Evolutionary conservation across 2,797 vertebrate genomes (phyloP), one percentile per base, ranked within the genome.

Genomic region (Psittacula echo): DNA sequence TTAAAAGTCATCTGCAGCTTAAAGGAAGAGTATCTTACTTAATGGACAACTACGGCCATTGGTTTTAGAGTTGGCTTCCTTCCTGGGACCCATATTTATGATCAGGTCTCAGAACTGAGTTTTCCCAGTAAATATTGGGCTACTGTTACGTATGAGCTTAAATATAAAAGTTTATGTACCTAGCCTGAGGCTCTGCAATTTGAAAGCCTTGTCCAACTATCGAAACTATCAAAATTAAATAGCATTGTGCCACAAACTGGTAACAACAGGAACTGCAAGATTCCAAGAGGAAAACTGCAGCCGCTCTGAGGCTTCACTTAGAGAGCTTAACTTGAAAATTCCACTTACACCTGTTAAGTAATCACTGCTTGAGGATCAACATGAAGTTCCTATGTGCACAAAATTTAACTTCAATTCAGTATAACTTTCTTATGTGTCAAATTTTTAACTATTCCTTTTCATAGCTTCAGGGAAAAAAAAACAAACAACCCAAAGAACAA

Each of bases 401-500:
- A 70, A 76, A 80, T 45, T 80, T 88, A 76, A 91, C 80, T 72
- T 85, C 37, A 90, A 76, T 92, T 84, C 26, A n/a, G 17, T 83
- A 58, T 66, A 90, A 65, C 85, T 94, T 95, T 94, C 61, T 86
- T 80, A 56, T 88, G 39, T 94, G 50, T 71, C 95, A 96, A 53
- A 39, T 79, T 96, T 97, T 96, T 95, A 94, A 71, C 79, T 91
- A 89, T 93, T 97, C 81, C 22, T 93, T 89, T 67, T 85, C 95
- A 94, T 23, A 80, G 65, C 39, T 95, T 95, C 73, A 75, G 62
- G 5, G 11, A 66, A 56, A 79, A 60, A 90, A 39, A n/a, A 7
- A 32, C 9, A 22, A 45, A 37, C 37, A 45, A 22, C 22, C 22
- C 23, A 34, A 58, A 58, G n/a, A 60, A 37, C 56, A 60, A 37